Base-by-base conservation (phyloP, 2,888 invertebrate genomes). In the Pegoplata infirma region DNA sequence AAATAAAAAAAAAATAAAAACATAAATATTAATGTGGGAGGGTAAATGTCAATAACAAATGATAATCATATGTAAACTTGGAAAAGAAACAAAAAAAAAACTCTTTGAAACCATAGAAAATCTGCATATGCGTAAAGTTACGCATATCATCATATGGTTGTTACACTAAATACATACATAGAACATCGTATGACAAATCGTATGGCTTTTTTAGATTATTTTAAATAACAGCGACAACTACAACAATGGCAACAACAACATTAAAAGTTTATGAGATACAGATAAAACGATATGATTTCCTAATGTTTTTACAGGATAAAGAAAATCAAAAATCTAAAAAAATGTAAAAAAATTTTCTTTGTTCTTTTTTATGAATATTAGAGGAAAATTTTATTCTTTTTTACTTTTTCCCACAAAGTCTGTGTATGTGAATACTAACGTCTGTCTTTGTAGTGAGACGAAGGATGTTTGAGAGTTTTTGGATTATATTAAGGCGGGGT, bases 101-200 rank as follows among this genome's bases (percentile, higher is more conserved):
- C n/a, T n/a, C n/a, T n/a, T n/a, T n/a, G n/a, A n/a, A n/a, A n/a
- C n/a, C 25, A n/a, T n/a, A n/a, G 5, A 40, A n/a, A 40, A 40
- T 40, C n/a, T 40, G 36, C 36, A 40, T 40, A 40, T n/a, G n/a
- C 36, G 36, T 40, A 12, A 5, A 8, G 36, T 40, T n/a, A 40
- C 36, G 36, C 36, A 40, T 40, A 40, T 40, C 36, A 40, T 4
- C 32, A 32, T 32, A 28, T 6, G 8, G 1, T 5, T n/a, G n/a
- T 36, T 36, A 2, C 10, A 36, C n/a, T 40, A n/a, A 12, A 40
- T 40, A 40, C 6, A 6, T 7, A 32, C 32, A 7, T n/a, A 40
- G 21, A 56, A 19, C 7, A 40, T 44, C 51, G 36, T 49, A 59
- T 59, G 59, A 59, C 59, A 69, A 59, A 69, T 69, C 59, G 10